Percentiles rank a stretch among this genome's conserved stretches.
phyloP scores from a whole-genome alignment of 64 coral and sea anemone genomes.

The Montipora efflorescens region DNA sequence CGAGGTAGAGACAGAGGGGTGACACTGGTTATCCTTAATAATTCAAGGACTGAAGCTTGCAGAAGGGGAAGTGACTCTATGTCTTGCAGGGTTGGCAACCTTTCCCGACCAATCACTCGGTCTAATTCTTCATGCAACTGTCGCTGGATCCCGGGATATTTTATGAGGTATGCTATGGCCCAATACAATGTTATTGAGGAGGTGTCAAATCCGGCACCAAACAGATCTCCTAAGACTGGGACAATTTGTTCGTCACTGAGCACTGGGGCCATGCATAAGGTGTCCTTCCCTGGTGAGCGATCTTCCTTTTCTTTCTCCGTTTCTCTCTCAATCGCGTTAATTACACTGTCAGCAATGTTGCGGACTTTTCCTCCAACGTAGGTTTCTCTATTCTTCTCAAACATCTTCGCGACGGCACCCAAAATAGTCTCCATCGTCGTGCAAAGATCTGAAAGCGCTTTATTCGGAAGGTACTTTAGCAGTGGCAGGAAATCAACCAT shows the following conservation, averaged over 20 bases:
- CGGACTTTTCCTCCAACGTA: slow-evolving; percentile 65
- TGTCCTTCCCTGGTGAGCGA: neutral
- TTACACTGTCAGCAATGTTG: slow-evolving; percentile 77
- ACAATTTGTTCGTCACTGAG: slow-evolving; percentile 53
- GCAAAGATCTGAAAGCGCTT: slow-evolving; percentile 46
- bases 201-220: slow-evolving; percentile 88
- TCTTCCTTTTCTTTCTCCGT: slow-evolving; percentile 36
- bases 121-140: slow-evolving; percentile 77
- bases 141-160: slow-evolving; percentile 68
- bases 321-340: slow-evolving; percentile 56
- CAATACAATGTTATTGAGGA: slow-evolving; percentile 68
- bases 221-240: slow-evolving; percentile 63
- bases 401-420: slow-evolving; percentile 47
- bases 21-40: slow-evolving; percentile 60
- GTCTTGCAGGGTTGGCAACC: slow-evolving; percentile 61
- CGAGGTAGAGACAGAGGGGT: slow-evolving; percentile 65
- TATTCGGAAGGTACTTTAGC: slow-evolving; percentile 68
- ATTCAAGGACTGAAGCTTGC: slow-evolving; percentile 73
- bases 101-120: slow-evolving; percentile 58
- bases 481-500: slow-evolving; percentile 81
- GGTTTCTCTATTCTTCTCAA: slow-evolving; percentile 61
- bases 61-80: slow-evolving; percentile 69
- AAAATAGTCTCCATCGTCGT: neutral
- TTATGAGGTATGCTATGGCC: slow-evolving; percentile 71
- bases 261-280: slow-evolving; percentile 6